Evolutionary conservation across 1,140 invertebrate genomes (phyloP).

Genomic region (Pararge aegeria): DNA sequence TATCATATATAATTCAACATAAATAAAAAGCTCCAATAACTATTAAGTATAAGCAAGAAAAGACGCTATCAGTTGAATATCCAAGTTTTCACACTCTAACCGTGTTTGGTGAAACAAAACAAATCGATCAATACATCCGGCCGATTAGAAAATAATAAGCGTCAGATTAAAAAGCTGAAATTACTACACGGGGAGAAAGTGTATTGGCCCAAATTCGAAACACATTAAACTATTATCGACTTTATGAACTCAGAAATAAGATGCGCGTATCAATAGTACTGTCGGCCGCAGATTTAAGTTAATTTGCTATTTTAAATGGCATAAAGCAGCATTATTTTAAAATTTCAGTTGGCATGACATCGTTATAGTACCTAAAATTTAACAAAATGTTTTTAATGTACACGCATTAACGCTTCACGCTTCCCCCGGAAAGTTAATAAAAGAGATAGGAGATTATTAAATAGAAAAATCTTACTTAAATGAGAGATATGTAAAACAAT

Average conservation of each 20-base stretch:
- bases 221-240: slow-evolving; percentile 5
- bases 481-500: too few species aligned
- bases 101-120: neutral
- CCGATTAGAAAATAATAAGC: slow-evolving; percentile 15
- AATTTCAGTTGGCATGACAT: too few species aligned
- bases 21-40: too few species aligned
- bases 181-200: neutral
- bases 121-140: slow-evolving; percentile 14
- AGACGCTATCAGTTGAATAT: neutral
- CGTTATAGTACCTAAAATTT: too few species aligned
- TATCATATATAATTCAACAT: too few species aligned
- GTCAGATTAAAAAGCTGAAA: slow-evolving; percentile 17
- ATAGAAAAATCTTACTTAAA: too few species aligned
- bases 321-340: neutral
- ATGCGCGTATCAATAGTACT: slow-evolving; percentile 1
- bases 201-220: neutral
- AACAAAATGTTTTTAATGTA: too few species aligned
- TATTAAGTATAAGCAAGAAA: too few species aligned
- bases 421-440: too few species aligned
- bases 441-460: too few species aligned
- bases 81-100: neutral
- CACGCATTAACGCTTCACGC: too few species aligned
- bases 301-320: neutral
- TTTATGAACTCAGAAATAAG: slow-evolving; percentile 5
- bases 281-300: neutral